Conservation (phyloP, 1,140 invertebrate genomes). For the Calosoma granatense region DNA sequence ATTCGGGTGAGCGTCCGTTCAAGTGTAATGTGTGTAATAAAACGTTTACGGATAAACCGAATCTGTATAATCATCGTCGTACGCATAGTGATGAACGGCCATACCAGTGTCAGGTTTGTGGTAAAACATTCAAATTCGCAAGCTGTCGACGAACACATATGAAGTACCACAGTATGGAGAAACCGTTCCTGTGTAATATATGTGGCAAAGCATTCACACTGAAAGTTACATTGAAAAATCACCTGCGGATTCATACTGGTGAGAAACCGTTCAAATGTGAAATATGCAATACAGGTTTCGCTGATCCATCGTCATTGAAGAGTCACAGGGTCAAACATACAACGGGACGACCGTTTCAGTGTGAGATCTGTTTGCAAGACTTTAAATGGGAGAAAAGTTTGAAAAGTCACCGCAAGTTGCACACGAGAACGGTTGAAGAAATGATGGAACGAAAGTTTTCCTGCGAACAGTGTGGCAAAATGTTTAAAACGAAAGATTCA, state of each 20-base stretch:
- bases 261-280: background rate
- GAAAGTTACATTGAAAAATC: conserved; percentile 3
- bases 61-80: conserved; percentile 41
- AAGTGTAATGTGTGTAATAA: conserved; percentile 44
- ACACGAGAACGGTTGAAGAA: conserved; percentile 8
- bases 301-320: background rate
- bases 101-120: background rate
- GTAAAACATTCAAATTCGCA: background rate
- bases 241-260: background rate
- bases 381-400: conserved; percentile 5
- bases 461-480: conserved; percentile 18
- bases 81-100: conserved; percentile 33
- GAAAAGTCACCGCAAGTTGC: background rate
- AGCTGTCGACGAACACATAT: background rate
- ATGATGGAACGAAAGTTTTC: conserved; percentile 19
- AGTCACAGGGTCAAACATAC: background rate
- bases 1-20: conserved; percentile 62
- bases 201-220: conserved; percentile 8
- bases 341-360: conserved; percentile 3
- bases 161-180: background rate
- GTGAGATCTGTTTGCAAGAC: conserved; percentile 11
- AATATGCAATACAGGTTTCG: background rate
- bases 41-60: conserved; percentile 30
- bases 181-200: conserved; percentile 9
- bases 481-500: conserved; percentile 6